Base-by-base conservation (phyloP, 1,140 invertebrate genomes). In the Ceratoteleas bidentatus region DNA sequence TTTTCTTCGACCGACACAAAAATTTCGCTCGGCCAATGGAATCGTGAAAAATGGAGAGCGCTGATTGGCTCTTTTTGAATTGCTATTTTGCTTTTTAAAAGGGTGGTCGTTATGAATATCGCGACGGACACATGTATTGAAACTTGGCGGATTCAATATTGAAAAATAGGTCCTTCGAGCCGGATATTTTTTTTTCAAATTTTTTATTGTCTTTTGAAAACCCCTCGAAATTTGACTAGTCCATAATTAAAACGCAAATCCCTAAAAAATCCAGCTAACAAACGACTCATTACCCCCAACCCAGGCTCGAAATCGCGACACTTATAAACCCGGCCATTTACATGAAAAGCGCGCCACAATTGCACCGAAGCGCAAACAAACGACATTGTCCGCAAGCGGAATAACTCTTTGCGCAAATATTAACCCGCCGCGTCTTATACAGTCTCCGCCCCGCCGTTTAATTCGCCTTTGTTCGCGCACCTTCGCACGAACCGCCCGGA, bases 401-500 rank as follows among this genome's bases (percentile, higher is more conserved):
- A 75, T 61, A 60, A 68, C 61, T 60, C 40, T 47, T 78, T 54
- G 11, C 32, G 32, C 33, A 54, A 79, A 79, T 66, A 79, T 79
- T 79, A 79, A 52, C 43, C 56, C 43, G 32, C 53, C 49, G 49
- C 32, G 52, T 57, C 60, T 62, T 40, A 69, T 77, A 70, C 68
- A 61, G 5, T 40, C 43, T 43, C 8, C 4, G 24, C 34, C 54
- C 64, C 54, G 38, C 61, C 52, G 61, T 66, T 72, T 68, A 24
- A 24, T 68, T 62, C n/a, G 14, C 60, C 53, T 72, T 79, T 79
- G 68, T 79, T 58, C 45, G 36, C 62, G 10, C 52, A 80, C 77
- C 64, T 70, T 69, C 49, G 68, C 62, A 54, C 53, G 61, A 64
- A 54, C 53, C 43, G 76, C 60, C 32, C 36, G 64, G 58, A 81